A percentile compares a stretch with the other conserved stretches of the same genome.
These are phyloP conservation scores for Latrodectus hesperus DNA, from an alignment of 2,888 invertebrate species.

Conservation along the genomic window DNA sequence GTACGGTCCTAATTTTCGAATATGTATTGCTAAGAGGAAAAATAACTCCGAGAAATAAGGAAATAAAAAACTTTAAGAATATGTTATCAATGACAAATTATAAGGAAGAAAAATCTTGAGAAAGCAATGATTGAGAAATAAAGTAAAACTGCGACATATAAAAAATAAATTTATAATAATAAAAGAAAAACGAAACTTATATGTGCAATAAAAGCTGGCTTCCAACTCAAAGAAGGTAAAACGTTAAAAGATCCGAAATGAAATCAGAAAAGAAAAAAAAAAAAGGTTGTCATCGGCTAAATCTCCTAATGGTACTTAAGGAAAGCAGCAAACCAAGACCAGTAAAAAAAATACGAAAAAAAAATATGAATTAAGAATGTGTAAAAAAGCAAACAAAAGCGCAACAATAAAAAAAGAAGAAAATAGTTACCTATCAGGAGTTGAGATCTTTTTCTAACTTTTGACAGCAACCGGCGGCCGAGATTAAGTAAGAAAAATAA, in stretches of 20 bases:
- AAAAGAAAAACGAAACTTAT: background rate
- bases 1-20: too few species aligned
- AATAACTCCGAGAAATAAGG: background rate
- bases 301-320: constrained; percentile 62
- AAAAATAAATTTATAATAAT: background rate
- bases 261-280: constrained; percentile 1
- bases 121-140: background rate
- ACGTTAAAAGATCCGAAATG: constrained; percentile 4
- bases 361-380: background rate
- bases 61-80: background rate
- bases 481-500: background rate
- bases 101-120: background rate
- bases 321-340: constrained; percentile 52
- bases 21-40: too few species aligned
- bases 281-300: constrained; percentile 46
- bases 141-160: background rate
- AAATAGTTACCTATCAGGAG: constrained; percentile 67
- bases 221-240: background rate
- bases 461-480: constrained; percentile 32
- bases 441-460: constrained; percentile 65
- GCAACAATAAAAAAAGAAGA: constrained; percentile 19
- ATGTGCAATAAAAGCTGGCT: too few species aligned
- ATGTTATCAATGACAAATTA: constrained; percentile 35
- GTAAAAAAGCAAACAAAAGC: constrained; percentile 4
- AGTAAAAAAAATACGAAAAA: constrained; percentile 20